Evolutionary conservation across 2,888 invertebrate species (phyloP).

Genomic region (Fragum fragum): DNA sequence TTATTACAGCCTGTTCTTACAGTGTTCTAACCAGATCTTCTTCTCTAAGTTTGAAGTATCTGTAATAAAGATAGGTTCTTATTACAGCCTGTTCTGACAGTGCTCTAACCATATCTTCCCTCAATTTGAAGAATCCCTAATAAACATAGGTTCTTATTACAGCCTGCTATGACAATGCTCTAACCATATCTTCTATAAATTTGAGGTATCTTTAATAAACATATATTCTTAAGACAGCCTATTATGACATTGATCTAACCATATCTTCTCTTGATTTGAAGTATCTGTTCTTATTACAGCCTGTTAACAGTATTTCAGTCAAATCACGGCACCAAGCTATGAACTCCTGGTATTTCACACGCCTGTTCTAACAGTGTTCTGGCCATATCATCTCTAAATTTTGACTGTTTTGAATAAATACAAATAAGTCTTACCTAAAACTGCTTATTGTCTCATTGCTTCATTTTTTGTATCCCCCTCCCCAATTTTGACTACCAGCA

Average conservation of each 20-base stretch:
- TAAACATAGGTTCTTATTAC: not conserved
- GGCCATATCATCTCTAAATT: conserved; percentile 81
- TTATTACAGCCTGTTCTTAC: conserved; percentile 75
- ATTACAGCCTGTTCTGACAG: conserved; percentile 76
- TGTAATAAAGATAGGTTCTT: conserved; percentile 43
- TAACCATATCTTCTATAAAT: too few species aligned
- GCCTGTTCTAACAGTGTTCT: conserved; percentile 82
- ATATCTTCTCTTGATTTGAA: conserved; percentile 77
- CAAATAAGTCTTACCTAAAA: too few species aligned
- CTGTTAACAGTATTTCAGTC: too few species aligned
- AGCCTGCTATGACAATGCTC: too few species aligned
- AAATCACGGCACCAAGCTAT: too few species aligned
- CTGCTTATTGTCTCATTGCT: too few species aligned
- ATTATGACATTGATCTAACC: conserved; percentile 83
- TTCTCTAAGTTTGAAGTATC: conserved; percentile 74
- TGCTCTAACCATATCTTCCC: conserved; percentile 83
- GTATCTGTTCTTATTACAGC: conserved; percentile 72
- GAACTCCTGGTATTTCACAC: too few species aligned
- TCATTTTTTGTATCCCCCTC: too few species aligned
- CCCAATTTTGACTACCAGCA: too few species aligned
- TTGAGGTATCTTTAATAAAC: too few species aligned
- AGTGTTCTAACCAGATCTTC: conserved; percentile 84
- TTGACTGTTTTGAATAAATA: conserved; percentile 68
- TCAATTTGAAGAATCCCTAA: conserved; percentile 73
- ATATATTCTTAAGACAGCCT: conserved; percentile 75